Conservation (phyloP, 2,113 vertebrate species). For the Reinhardtius hippoglossoides region DNA sequence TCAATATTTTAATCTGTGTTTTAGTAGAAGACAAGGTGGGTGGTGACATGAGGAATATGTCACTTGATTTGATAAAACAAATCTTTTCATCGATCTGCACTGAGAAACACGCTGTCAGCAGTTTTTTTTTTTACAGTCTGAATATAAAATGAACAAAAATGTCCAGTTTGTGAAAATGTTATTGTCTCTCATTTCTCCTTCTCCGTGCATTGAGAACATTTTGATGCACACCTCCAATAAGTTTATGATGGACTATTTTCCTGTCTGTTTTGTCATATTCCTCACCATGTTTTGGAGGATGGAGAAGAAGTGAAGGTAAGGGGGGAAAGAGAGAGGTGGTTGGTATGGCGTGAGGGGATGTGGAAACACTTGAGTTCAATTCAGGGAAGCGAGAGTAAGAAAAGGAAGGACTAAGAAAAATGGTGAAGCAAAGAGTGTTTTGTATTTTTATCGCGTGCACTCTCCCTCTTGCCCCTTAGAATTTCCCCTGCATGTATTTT, state of each 20-base stretch:
- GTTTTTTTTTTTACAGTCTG: not conserved
- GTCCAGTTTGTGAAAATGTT: not conserved
- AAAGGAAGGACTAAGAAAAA: not conserved
- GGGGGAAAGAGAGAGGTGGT: not conserved
- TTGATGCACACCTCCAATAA: too few species aligned
- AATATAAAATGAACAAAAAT: too few species aligned
- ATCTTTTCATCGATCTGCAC: too few species aligned
- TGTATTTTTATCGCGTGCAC: conserved; percentile 34
- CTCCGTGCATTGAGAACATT: too few species aligned
- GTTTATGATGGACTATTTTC: too few species aligned
- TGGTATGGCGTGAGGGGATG: not conserved
- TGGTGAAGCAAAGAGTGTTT: conserved; percentile 3
- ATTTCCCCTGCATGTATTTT: conserved; percentile 49
- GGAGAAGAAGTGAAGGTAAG: not conserved
- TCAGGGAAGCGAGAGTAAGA: not conserved
- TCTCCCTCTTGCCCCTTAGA: conserved; percentile 12
- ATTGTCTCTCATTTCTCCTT: too few species aligned
- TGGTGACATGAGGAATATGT: not conserved
- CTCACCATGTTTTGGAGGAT: not conserved
- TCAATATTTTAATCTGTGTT: not conserved
- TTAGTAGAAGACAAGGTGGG: not conserved
- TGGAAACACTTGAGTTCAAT: not conserved
- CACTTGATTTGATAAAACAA: too few species aligned
- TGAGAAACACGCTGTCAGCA: too few species aligned
- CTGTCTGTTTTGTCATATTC: too few species aligned